Base-by-base conservation (phyloP, 2,113 vertebrate species). In the Columba livia region DNA sequence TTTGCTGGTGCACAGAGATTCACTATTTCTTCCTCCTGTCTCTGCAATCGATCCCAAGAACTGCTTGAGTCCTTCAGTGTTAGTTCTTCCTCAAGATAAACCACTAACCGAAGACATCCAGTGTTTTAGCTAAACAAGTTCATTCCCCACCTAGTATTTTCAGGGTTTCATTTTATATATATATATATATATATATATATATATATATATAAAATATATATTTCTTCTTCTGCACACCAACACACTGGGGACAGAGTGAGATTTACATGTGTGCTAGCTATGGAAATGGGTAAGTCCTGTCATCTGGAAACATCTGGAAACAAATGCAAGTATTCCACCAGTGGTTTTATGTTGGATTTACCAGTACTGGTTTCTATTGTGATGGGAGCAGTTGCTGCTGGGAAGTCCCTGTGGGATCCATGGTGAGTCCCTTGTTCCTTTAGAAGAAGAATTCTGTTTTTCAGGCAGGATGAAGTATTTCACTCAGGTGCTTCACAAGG, bases 161-260 rank as follows among this genome's bases (percentile, higher is more conserved):
- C 28, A 58, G 15, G 1, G 4, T 42, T 81, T 80, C 65, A 13
- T 23, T 34, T 11, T 47, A 36, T 7, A 0, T 47, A 0, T 51
- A 10, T 58, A 29, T 5, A 38, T 38, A 38, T 81, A 17, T 3
- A n/a, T n/a, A n/a, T n/a, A n/a, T 47, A 36, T 7, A 0, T 47
- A 0, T 51, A 10, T 58, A 29, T 5, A 38, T 38, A 12, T 81
- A 17, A n/a, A 6, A 0, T 3, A 0, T 51, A 10, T 58, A 26
- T 5, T 79, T 60, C 19, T 9, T 66, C 57, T 87, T 61, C 51
- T 51, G 23, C 51, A n/a, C 28, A 61, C 5, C 18, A 15, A 5
- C 15, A 31, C 12, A 28, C 28, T 7, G 15, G 18, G 24, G 29
- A 48, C 2, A 48, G 21, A 66, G 16, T n/a, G 12, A 60, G 15